These are phyloP conservation scores for Adelphocoris suturalis DNA, from an alignment of 2,888 invertebrate genomes.

Conservation along the genomic window DNA sequence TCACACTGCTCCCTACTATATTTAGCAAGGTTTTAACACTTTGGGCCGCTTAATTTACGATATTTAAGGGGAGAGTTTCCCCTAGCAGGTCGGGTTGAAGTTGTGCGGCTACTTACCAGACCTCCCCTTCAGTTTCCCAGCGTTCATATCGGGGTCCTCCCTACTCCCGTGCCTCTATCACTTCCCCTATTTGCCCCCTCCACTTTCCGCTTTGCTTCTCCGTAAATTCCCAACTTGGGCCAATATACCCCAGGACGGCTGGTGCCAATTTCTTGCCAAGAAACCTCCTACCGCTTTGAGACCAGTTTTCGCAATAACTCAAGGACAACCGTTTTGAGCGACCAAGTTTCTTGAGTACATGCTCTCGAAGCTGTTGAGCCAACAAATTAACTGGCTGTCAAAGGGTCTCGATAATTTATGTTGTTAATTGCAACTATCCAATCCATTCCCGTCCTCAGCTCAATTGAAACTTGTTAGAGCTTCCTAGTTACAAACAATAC, in stretches of 20 bases:
- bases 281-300: constrained; percentile 20
- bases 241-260: constrained; percentile 64
- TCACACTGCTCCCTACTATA: constrained; percentile 21
- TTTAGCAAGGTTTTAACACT: constrained; percentile 63
- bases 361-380: constrained; percentile 36
- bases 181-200: constrained; percentile 41
- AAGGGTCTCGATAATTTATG: constrained; percentile 48
- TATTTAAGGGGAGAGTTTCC: constrained; percentile 47
- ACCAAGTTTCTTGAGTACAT: constrained; percentile 53
- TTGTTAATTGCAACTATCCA: constrained; percentile 38
- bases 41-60: constrained; percentile 58
- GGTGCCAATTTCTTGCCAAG: constrained; percentile 68
- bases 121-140: background rate
- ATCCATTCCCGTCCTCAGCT: background rate
- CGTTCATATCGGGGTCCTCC: constrained; percentile 38
- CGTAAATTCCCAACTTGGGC: constrained; percentile 66
- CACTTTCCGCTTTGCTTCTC: constrained; percentile 21
- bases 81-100: background rate
- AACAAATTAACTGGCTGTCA: constrained; percentile 66
- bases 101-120: constrained; percentile 49
- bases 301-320: constrained; percentile 65
- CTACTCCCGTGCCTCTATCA: background rate
- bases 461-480: background rate
- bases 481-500: background rate
- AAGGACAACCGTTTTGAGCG: constrained; percentile 67